Conservation (phyloP, 2,888 invertebrate genomes). For the Maniola hyperantus region DNA sequence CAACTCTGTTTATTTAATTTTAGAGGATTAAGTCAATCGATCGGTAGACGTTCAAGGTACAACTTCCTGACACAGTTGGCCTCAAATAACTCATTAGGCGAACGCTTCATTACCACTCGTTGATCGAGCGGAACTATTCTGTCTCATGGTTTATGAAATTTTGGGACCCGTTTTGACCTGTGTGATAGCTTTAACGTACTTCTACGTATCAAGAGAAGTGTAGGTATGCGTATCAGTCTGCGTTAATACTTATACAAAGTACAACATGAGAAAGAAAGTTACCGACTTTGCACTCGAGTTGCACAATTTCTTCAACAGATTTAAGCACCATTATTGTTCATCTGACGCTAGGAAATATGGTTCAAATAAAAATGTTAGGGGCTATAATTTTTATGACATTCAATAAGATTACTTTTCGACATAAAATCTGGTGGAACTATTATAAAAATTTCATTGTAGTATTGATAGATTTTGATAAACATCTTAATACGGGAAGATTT, state of each 20-base stretch:
- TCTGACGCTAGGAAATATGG: constrained; percentile 40
- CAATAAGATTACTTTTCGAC: constrained; percentile 21
- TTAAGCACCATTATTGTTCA: constrained; percentile 47
- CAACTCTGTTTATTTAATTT: constrained; percentile 26
- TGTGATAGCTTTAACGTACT: constrained; percentile 43
- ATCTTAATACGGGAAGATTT: constrained; percentile 31
- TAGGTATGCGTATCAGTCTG: constrained; percentile 22
- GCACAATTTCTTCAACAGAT: constrained; percentile 61
- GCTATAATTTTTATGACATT: constrained; percentile 35
- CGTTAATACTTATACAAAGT: constrained; percentile 24
- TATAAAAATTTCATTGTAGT: constrained; percentile 31
- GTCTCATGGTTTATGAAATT: constrained; percentile 71
- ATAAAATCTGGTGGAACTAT: constrained; percentile 28
- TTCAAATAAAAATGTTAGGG: constrained; percentile 33
- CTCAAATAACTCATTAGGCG: constrained; percentile 60
- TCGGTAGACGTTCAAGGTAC: constrained; percentile 21
- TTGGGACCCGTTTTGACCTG: constrained; percentile 44
- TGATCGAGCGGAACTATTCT: constrained; percentile 68
- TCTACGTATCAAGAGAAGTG: constrained; percentile 19
- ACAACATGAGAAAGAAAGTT: constrained; percentile 59
- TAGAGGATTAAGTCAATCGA: constrained; percentile 24
- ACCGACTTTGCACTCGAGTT: constrained; percentile 63
- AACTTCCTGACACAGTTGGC: constrained; percentile 56
- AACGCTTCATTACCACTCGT: constrained; percentile 72
- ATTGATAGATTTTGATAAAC: constrained; percentile 40